These are phyloP conservation scores for Thalassoma bifasciatum DNA, from an alignment of 2,113 vertebrate genomes.

Conservation along the genomic window DNA sequence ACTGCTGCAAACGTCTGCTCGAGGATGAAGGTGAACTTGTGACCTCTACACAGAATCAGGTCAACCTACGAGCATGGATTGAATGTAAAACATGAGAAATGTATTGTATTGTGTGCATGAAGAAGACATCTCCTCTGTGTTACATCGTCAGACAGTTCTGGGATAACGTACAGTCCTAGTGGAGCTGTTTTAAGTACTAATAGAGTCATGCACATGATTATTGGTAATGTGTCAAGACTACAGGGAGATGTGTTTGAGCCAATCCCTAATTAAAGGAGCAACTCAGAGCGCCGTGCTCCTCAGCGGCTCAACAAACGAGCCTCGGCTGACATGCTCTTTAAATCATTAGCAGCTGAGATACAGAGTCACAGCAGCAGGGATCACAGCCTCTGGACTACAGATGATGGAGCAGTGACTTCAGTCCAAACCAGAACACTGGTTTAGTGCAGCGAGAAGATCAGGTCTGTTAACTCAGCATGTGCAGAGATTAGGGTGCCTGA, in stretches of 20 bases:
- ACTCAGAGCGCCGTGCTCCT: constrained; percentile 86
- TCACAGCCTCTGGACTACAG: constrained; percentile 36
- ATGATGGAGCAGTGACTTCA: constrained; percentile 85
- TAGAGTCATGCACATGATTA: constrained; percentile 38
- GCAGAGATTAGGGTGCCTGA: neutral
- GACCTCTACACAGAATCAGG: constrained; percentile 34
- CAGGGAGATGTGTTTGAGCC: constrained; percentile 89
- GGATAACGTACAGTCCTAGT: constrained; percentile 44
- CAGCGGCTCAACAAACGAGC: constrained; percentile 89
- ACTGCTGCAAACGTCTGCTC: constrained; percentile 42
- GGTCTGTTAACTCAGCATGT: neutral
- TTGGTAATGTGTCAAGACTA: constrained; percentile 74
- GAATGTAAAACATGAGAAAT: constrained; percentile 32
- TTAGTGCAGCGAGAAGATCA: too few relatives aligned
- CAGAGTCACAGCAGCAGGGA: constrained; percentile 76
- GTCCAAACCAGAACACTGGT: constrained; percentile 84
- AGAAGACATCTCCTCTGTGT: constrained; percentile 10
- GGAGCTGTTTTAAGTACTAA: constrained; percentile 52
- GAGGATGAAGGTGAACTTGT: constrained; percentile 66
- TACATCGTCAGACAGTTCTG: constrained; percentile 27
- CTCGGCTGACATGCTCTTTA: constrained; percentile 94
- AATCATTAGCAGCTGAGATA: constrained; percentile 94
- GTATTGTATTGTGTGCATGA: neutral
- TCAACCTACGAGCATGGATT: constrained; percentile 30
- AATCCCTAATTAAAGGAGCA: constrained; percentile 91